Conservation (phyloP, 1,140 invertebrate genomes). For the Tigriopus japonicus region DNA sequence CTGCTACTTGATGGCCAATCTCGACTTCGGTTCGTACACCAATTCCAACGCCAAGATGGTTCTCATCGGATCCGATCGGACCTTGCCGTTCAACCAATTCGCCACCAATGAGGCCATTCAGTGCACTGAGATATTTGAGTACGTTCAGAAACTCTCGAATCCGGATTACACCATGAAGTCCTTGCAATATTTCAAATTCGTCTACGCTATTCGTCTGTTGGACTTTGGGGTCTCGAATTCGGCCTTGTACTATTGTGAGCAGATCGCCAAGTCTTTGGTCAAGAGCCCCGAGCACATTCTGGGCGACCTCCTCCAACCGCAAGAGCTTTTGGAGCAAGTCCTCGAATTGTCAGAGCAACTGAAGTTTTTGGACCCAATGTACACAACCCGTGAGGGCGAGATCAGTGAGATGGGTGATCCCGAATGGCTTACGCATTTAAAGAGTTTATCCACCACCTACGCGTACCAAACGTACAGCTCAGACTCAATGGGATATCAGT, state of each 20-base stretch:
- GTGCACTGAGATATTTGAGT: conserved; percentile 86
- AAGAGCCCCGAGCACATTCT: conserved; percentile 35
- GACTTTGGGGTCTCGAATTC: conserved; percentile 56
- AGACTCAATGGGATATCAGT: neutral
- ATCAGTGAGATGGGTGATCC: conserved; percentile 26
- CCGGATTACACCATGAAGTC: conserved; percentile 33
- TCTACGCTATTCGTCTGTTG: conserved; percentile 46
- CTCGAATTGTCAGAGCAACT: conserved; percentile 45
- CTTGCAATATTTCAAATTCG: conserved; percentile 26
- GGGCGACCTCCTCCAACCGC: conserved; percentile 12
- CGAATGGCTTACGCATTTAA: conserved; percentile 25
- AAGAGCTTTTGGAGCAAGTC: conserved; percentile 40
- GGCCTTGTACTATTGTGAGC: conserved; percentile 60
- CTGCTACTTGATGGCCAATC: conserved; percentile 73
- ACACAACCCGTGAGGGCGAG: conserved; percentile 25
- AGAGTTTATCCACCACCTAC: too few relatives aligned
- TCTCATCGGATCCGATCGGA: conserved; percentile 35
- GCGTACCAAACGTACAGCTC: neutral
- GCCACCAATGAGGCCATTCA: conserved; percentile 64
- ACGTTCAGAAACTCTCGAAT: conserved; percentile 53
- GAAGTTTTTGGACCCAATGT: conserved; percentile 56
- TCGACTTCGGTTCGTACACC: conserved; percentile 44
- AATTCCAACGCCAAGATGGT: conserved; percentile 44
- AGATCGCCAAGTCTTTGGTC: conserved; percentile 42
- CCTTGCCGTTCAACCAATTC: conserved; percentile 34